Base-by-base conservation (phyloP, 2,888 invertebrate species). In the Myathropa florea region DNA sequence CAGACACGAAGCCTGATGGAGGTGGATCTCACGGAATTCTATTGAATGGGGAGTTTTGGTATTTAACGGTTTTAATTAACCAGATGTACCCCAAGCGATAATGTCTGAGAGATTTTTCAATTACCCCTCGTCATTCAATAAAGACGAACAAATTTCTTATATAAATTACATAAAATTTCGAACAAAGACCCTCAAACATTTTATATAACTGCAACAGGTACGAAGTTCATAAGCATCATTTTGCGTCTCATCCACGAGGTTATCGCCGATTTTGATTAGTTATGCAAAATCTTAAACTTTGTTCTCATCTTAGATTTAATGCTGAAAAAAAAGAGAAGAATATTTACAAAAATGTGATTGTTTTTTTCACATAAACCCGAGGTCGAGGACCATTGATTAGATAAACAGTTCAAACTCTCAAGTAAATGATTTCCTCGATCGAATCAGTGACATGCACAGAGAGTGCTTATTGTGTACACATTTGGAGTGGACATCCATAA, bases 351-450 rank as follows among this genome's bases (percentile, higher is more conserved):
- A 30, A 30, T 26, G 60, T 33, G 33, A 26, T 23, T 26, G 12
- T 12, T 0, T 3, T 46, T 53, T 6, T 9, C 36, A 63, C 21
- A 39, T 2, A 10, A 57, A 46, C 14, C 57, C 57, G 53, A 65
- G 79, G 71, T 71, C 65, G 46, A 71, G 71, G 65, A 46, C 71
- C 36, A 46, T 59, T 79, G 79, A 79, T 79, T 79, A 79, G 79
- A 79, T 79, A 79, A 72, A 71, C 71, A 71, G 59, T 65, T 79
- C 63, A 71, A 70, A 59, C 12, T 14, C 28, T 61, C 53, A 30
- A 78, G 26, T 9, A 4, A 57, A 46, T 65, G 46, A 65, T 72
- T 71, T 59, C 57, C 28, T 64, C 23, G 53, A 23, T 46, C 64
- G 46, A 46, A 18, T 46, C 23, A 26, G 12, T 23, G 10, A 21